A percentile compares a stretch with the other conserved stretches of the same genome.
These are phyloP conservation scores for Alouatta palliata DNA, from an alignment of 2,113 vertebrate species.

Conservation along the genomic window DNA sequence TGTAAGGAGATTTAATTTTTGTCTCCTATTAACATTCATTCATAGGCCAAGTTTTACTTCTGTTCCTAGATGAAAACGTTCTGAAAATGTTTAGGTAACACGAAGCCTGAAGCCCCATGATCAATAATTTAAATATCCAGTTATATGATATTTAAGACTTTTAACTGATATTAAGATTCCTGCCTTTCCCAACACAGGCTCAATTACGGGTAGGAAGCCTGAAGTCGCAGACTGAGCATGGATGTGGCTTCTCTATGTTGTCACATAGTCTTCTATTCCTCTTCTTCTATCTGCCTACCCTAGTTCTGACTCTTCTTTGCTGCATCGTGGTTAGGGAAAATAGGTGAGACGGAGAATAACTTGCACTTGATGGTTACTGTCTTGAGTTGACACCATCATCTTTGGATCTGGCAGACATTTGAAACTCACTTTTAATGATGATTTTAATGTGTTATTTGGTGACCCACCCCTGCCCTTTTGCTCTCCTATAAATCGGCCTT, in stretches of 20 bases:
- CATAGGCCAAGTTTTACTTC: background rate
- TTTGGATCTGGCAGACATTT: background rate
- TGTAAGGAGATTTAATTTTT: background rate
- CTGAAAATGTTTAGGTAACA: background rate
- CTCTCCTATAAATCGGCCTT: background rate
- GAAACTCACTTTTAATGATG: background rate
- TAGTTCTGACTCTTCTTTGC: background rate
- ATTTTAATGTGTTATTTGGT: background rate
- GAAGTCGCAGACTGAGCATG: background rate
- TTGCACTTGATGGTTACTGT: background rate
- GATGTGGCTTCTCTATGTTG: background rate
- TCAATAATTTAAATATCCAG: background rate
- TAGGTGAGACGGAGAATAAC: background rate
- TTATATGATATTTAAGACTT: background rate
- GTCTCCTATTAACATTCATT: background rate
- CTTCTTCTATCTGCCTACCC: background rate
- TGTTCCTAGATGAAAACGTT: background rate
- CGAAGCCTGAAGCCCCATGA: background rate
- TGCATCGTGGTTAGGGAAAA: background rate
- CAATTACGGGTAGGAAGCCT: background rate
- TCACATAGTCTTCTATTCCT: background rate
- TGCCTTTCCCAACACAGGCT: background rate
- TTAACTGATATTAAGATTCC: background rate
- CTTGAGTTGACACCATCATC: background rate
- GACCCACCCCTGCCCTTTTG: fast-evolving